Evolutionary conservation across 2,888 invertebrate genomes (phyloP).

Genomic region (Cataglyphis albicans): DNA sequence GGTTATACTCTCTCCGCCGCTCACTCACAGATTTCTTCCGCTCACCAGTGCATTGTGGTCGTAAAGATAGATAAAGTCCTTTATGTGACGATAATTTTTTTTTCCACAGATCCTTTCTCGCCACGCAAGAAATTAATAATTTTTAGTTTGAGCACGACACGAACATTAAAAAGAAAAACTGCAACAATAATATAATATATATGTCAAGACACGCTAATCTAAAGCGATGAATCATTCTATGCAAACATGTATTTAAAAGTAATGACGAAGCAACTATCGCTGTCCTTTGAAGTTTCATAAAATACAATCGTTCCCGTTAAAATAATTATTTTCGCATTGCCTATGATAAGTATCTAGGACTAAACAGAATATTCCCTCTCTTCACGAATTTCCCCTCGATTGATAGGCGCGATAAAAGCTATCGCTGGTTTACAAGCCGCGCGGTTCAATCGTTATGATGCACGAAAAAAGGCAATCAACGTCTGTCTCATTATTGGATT

Average conservation of each 20-base stretch:
- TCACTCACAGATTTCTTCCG: conserved; percentile 25
- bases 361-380: conserved; percentile 28
- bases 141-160: conserved; percentile 14
- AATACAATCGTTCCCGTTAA: conserved; percentile 19
- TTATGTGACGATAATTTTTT: conserved; percentile 12
- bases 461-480: conserved; percentile 67
- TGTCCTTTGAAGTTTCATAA: conserved; percentile 9
- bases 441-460: conserved; percentile 58
- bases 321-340: conserved; percentile 22
- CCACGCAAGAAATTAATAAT: conserved; percentile 28
- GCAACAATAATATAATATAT: background rate
- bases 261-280: background rate
- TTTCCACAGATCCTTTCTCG: background rate
- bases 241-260: background rate
- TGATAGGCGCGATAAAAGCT: conserved; percentile 66
- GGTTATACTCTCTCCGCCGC: conserved; percentile 9
- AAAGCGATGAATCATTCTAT: background rate
- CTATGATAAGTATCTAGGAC: conserved; percentile 3
- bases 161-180: background rate
- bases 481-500: conserved; percentile 59
- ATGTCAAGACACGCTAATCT: background rate
- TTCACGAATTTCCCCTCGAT: conserved; percentile 56
- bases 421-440: conserved; percentile 48
- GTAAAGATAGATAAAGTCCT: conserved; percentile 27
- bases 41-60: conserved; percentile 5